Base-by-base conservation (phyloP, 23 tunicate species). In the Ciona savignyi region DNA sequence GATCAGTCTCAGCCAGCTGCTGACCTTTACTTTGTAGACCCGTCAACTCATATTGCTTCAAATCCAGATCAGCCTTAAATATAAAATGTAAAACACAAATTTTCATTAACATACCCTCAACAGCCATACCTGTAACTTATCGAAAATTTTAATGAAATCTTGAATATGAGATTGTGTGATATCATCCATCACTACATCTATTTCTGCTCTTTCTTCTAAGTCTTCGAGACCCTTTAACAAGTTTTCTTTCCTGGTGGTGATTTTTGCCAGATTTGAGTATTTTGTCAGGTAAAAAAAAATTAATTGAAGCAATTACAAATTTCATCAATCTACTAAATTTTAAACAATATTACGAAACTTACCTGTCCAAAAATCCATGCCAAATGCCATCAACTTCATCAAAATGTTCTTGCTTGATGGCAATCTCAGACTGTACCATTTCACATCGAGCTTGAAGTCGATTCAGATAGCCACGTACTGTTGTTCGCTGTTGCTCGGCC, bases 321-420 rank as follows among this genome's bases (percentile, higher is more conserved):
- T n/a, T n/a, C n/a, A n/a, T n/a, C n/a, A n/a, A n/a, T n/a, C n/a
- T n/a, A n/a, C n/a, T n/a, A n/a, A n/a, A n/a, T n/a, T n/a, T n/a
- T n/a, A n/a, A n/a, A n/a, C n/a, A n/a, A 25, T 24, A 20, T 27
- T 21, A 27, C 30, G 19, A 20, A 31, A 26, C 73, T 1, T 0
- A 89, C 93, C 93, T 85, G 72, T 91, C 80, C 30, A 85, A 65
- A 29, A 91, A 91, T 3, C 80, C 76, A 4, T 72, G 78, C 97
- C 97, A 91, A 2, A 91, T 74, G 67, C 84, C 61, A 66, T 91
- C 97, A 60, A 91, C 92, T 76, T 91, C 97, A 66, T 91, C 91
- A 72, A 80, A 80, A 35, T 84, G 86, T 60, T 91, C 97, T 33
- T 76, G 84, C 51, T 91, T 91, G 33, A 85, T 85, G 0, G 80